Conservation (phyloP, 2,797 vertebrate genomes). For the Rachycentron canadum region DNA sequence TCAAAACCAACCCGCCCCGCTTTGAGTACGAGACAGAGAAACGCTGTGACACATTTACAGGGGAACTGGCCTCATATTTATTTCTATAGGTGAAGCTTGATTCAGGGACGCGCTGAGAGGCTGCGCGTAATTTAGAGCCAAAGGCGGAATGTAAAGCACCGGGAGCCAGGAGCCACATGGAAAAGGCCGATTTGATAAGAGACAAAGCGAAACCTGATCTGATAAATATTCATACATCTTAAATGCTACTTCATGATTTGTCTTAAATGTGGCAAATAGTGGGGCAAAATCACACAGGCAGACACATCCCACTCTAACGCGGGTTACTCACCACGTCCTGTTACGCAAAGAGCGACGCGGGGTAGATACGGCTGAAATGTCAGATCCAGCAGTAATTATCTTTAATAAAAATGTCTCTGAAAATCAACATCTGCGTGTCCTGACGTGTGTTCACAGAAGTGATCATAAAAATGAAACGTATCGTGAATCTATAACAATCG, state of each 20-base stretch:
- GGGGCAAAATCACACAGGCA: constrained; percentile 43
- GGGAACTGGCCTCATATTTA: constrained; percentile 2
- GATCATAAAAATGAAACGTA: not conserved
- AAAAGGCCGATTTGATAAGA: constrained; percentile 74
- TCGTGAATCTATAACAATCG: not conserved
- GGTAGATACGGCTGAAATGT: constrained; percentile 6
- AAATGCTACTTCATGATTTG: constrained; percentile 71
- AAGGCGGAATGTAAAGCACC: constrained; percentile 69
- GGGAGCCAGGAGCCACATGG: constrained; percentile 60
- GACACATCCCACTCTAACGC: constrained; percentile 77
- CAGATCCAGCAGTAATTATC: not conserved
- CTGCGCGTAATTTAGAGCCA: constrained; percentile 62
- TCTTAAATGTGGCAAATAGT: constrained; percentile 73
- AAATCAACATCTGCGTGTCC: not conserved
- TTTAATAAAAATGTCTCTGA: constrained; percentile 28
- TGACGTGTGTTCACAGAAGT: not conserved
- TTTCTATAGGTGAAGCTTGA: constrained; percentile 28
- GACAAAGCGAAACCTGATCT: constrained; percentile 72
- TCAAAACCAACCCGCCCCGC: too few species aligned
- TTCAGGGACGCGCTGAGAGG: constrained; percentile 51
- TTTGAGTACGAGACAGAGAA: not conserved
- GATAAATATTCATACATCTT: constrained; percentile 85
- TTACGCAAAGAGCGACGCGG: constrained; percentile 47
- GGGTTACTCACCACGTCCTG: constrained; percentile 33
- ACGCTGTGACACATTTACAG: fast-evolving